Evolutionary conservation across 2,113 vertebrate genomes (phyloP).

Genomic region (Malurus elegans): DNA sequence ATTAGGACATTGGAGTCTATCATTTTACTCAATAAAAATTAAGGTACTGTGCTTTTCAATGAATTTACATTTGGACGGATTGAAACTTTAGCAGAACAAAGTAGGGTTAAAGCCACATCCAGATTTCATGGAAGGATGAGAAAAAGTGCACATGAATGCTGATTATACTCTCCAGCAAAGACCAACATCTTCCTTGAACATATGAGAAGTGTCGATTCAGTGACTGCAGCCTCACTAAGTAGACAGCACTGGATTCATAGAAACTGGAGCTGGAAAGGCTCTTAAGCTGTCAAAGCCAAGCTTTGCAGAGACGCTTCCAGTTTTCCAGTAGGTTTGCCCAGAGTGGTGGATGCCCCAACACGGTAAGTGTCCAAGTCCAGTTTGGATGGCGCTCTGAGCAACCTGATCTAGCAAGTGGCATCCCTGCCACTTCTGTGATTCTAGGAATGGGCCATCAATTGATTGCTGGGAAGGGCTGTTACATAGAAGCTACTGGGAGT

Average conservation of each 20-base stretch:
- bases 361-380: neutral
- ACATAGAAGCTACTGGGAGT: neutral
- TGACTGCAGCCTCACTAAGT: neutral
- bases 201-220: neutral
- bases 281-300: neutral
- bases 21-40: neutral
- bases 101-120: neutral
- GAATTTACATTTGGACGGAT: neutral
- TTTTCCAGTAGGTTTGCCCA: neutral
- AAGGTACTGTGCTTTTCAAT: neutral
- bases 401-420: neutral
- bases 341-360: neutral
- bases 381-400: neutral
- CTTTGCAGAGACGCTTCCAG: neutral
- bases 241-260: neutral
- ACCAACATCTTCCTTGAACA: neutral
- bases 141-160: neutral
- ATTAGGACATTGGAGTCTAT: neutral
- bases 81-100: neutral
- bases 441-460: neutral
- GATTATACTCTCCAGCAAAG: neutral
- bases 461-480: rapidly evolving
- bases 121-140: neutral
- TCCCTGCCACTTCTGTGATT: neutral
- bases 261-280: neutral